Base-by-base conservation (phyloP, 2,888 invertebrate species). In the Aporophyla nigra region DNA sequence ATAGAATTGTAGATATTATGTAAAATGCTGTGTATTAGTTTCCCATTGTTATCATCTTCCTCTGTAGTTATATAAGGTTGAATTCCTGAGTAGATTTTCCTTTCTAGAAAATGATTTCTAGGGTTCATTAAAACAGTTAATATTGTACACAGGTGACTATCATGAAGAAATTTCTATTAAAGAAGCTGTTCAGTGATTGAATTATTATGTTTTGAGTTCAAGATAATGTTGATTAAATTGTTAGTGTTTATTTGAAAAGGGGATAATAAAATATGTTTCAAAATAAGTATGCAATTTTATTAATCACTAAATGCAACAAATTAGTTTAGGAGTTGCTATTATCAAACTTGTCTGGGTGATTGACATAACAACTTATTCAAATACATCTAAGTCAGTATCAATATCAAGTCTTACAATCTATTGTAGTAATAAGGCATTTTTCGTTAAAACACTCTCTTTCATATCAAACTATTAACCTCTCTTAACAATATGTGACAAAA, bases 281-380 rank as follows among this genome's bases (percentile, higher is more conserved):
- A 96, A 96, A 96, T 96, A 96, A 92, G 96, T 96, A 96, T 96
- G 96, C 96, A 96, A 96, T 96, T 96, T 96, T 95, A 96, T 96
- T 96, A 94, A 92, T 95, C 95, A 94, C 96, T 96, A 96, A 96
- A 96, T 96, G 96, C 96, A 96, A 96, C 96, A 96, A 95, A 96
- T 96, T 94, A 96, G 93, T 94, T 95, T 93, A 94, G 90, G 90
- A 93, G 95, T 95, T 95, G 95, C 91, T 93, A 93, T 92, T 90
- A 93, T 94, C 93, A 93, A 93, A 91, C 92, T 92, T 88, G 90
- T 91, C 88, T 90, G 91, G 91, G 92, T 93, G 92, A 92, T 91
- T 92, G 93, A 94, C 88, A 91, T 92, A 94, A 94, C 95, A 95
- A 95, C 94, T 90, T 92, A 88, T 90, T 91, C 86, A 90, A 91